phyloP scores from a whole-genome alignment of 2,888 invertebrate species.

The Macrosoma leucophasiata region DNA sequence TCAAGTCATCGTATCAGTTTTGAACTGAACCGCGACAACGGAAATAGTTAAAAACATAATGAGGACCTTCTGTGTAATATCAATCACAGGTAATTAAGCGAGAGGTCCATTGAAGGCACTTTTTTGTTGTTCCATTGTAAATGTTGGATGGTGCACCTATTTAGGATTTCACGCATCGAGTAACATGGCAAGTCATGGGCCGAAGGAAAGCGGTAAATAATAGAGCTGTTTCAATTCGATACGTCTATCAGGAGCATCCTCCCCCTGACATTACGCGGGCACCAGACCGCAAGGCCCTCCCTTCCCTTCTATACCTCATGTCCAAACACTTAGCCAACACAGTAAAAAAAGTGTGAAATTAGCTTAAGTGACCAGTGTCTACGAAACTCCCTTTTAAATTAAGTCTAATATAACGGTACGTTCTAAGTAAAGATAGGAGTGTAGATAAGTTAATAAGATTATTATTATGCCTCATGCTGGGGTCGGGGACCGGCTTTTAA shows the following conservation, averaged over 20 bases:
- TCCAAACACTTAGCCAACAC: slow-evolving; percentile 56
- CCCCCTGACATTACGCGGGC: slow-evolving; percentile 35
- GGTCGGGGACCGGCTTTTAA: slow-evolving; percentile 68
- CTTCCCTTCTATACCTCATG: slow-evolving; percentile 37
- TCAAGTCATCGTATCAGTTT: too few relatives aligned
- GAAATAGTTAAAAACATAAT: slow-evolving; percentile 27
- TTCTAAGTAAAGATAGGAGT: slow-evolving; percentile 72
- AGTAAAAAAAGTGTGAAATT: slow-evolving; percentile 67
- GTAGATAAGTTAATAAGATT: slow-evolving; percentile 74
- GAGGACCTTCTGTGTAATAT: slow-evolving; percentile 30
- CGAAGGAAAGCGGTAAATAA: slow-evolving; percentile 36
- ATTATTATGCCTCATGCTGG: slow-evolving; percentile 66
- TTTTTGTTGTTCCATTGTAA: slow-evolving; percentile 30
- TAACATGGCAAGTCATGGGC: slow-evolving; percentile 41
- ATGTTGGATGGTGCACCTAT: slow-evolving; percentile 34
- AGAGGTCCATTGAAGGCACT: slow-evolving; percentile 24
- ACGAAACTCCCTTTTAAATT: slow-evolving; percentile 59
- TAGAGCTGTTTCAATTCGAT: slow-evolving; percentile 57
- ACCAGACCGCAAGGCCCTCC: slow-evolving; percentile 36
- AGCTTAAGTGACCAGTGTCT: slow-evolving; percentile 65
- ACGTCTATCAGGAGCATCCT: slow-evolving; percentile 55
- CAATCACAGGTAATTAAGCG: slow-evolving; percentile 34
- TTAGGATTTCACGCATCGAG: slow-evolving; percentile 52
- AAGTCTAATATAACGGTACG: slow-evolving; percentile 66
- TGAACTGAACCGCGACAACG: slow-evolving; percentile 21